Evolutionary conservation across 2,797 vertebrate species (phyloP), one percentile per base, ranked within the genome.

Genomic region (Falco concolor): DNA sequence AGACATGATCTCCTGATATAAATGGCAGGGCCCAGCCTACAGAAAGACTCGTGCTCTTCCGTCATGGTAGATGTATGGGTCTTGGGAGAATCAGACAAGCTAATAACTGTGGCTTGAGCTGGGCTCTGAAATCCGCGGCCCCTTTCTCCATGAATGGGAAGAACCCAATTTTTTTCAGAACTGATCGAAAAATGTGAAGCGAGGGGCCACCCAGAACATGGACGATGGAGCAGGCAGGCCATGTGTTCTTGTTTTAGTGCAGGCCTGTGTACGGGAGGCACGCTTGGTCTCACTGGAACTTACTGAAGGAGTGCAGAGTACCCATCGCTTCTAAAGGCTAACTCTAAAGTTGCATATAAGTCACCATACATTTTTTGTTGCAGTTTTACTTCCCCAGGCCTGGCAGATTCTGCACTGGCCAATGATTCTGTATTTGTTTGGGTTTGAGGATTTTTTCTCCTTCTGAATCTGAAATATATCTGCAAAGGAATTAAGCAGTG

Each of bases 1-100:
- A 84, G 83, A 73, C 63, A 44, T 47, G n/a, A 83, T 90, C 76
- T 94, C 64, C 77, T 74, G 49, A 63, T 94, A 79, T 4, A 76
- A 84, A 69, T 84, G 70, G 40, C 89, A 87, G 57, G 81, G 75
- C 81, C 32, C 20, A 52, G 94, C 49, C 75, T 84, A 4, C 53
- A 72, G 79, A 73, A 83, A 32, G 73, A n/a, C 47, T 83, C 8
- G 1, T 2, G 27, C 20, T 89, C 40, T 87, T 87, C 84, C 61
- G 63, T 25, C 53, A 21, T 32, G 50, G 52, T 44, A 10, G 12
- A 53, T 87, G 21, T 84, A 27, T 90, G 52, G 40, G 7, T 63
- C 83, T 74, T 45, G 63, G 67, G 63, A 90, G 32, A 91, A 28
- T 19, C 49, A 42, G 18, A 10, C 32, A 7, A 44, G 20, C 40